Conservation (phyloP, 2,797 vertebrate genomes). For the Labroides dimidiatus region DNA sequence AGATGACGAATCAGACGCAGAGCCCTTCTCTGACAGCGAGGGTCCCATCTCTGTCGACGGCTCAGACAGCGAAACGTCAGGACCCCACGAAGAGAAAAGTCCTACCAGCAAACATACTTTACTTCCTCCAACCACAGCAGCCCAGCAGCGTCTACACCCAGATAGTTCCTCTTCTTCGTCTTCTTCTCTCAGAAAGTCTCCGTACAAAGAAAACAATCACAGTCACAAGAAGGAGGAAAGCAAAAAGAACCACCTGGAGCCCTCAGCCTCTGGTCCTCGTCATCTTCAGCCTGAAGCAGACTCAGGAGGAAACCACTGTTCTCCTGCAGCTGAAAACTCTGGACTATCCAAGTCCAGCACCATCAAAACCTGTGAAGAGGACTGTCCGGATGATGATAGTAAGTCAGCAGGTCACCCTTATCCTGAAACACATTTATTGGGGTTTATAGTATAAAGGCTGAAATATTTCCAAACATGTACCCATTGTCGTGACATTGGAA, state of each 20-base stretch:
- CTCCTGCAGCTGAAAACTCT: conserved; percentile 76
- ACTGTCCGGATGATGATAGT: conserved; percentile 90
- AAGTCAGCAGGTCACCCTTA: conserved; percentile 20
- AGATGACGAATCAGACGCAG: conserved; percentile 92
- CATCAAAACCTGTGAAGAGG: conserved; percentile 80
- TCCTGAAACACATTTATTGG: neutral
- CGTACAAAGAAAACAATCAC: conserved; percentile 92
- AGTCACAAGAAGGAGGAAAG: conserved; percentile 94
- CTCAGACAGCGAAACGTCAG: conserved; percentile 89
- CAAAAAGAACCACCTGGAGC: conserved; percentile 91
- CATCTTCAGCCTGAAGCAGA: conserved; percentile 81
- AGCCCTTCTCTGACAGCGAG: conserved; percentile 98
- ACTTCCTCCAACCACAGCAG: conserved; percentile 40
- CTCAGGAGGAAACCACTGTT: conserved; percentile 84
- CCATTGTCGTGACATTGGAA: no score
- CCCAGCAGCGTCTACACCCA: conserved; percentile 74
- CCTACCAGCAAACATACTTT: conserved; percentile 65
- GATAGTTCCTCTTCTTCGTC: conserved; percentile 71
- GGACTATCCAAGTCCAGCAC: conserved; percentile 79
- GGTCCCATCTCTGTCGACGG: conserved; percentile 97
- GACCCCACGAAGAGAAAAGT: conserved; percentile 67
- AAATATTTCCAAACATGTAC: no score
- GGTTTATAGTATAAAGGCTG: neutral
- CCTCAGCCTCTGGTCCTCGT: conserved; percentile 72
- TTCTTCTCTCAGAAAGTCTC: conserved; percentile 91